These are phyloP conservation scores for Diachasma alloeum DNA, from an alignment of 1,140 invertebrate species.

Conservation along the genomic window DNA sequence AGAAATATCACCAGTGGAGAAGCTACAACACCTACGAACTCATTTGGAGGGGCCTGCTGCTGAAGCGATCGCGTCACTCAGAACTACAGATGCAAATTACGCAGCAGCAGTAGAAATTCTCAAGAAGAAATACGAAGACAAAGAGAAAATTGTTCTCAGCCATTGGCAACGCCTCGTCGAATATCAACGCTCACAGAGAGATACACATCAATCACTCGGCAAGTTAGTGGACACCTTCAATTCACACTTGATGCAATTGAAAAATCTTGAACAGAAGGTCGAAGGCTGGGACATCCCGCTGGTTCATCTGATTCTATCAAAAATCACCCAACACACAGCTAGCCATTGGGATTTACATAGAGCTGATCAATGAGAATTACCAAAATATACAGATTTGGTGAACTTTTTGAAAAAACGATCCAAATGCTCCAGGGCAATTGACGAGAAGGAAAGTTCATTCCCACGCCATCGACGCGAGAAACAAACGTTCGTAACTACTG, in stretches of 20 bases:
- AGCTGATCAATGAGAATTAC: background rate
- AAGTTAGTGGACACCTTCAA: conserved; percentile 27
- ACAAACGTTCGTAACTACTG: background rate
- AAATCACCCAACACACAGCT: conserved; percentile 2
- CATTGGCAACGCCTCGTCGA: conserved; percentile 45
- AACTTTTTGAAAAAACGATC: conserved; percentile 16
- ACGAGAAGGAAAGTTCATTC: background rate
- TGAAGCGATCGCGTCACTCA: conserved; percentile 42
- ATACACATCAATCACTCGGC: conserved; percentile 27
- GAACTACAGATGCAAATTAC: conserved; percentile 51
- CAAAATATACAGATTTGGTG: background rate
- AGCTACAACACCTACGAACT: conserved; percentile 47
- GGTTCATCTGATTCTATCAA: conserved; percentile 20
- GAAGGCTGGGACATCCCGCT: conserved; percentile 34
- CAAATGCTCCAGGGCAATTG: background rate
- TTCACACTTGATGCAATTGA: conserved; percentile 33
- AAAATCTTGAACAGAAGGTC: conserved; percentile 24
- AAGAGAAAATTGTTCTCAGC: conserved; percentile 45
- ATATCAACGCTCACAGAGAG: conserved; percentile 28
- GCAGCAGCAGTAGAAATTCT: conserved; percentile 47
- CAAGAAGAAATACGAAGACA: conserved; percentile 51
- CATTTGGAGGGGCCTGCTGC: conserved; percentile 44
- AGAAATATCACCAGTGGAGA: conserved; percentile 40
- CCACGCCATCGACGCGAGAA: background rate
- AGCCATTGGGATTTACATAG: conserved; percentile 19